Base-by-base conservation (phyloP, 1,140 invertebrate genomes). In the Bombyx mandarina region DNA sequence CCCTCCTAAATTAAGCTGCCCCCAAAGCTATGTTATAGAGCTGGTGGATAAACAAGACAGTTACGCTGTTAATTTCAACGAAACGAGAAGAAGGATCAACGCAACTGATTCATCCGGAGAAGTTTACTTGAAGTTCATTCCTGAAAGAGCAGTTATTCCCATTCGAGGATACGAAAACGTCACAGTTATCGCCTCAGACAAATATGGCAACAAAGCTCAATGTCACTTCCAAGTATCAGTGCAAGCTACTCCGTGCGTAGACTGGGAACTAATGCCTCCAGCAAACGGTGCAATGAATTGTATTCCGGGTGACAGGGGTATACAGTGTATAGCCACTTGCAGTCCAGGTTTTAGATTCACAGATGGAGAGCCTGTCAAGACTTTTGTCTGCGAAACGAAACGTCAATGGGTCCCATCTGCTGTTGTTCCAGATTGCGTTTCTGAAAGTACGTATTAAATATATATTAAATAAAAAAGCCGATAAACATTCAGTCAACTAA, bases 141-240 rank as follows among this genome's bases (percentile, higher is more conserved):
- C 97, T 0, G 94, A 98, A 72, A 91, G 91, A 65, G 95, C 97
- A 1, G 91, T 94, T 0, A 97, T 99, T 69, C 92, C 93, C 6
- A 95, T 98, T 63, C 94, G 96, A n/a, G 92, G 92, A 35, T 98
- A 96, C 82, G 94, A 98, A 89, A 98, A 98, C 82, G 96, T 99
- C 0, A 97, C 97, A 0, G 97, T 98, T 0, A 91, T 94, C 45
- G 97, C 97, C 0, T 92, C 92, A 0, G 97, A 99, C 78, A 93
- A 93, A 69, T 95, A 92, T 80, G 96, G 96, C 54, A 99, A 99
- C 75, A 91, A 93, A 64, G 97, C 97, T 8, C 91, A 91, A 45
- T 99, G 97, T 84, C 91, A 98, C 76, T 99, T 98, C 92, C 97
- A 99, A 89, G 96, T 94, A 6, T 94, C 94, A 0, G 94, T 97